Evolutionary conservation across 2,888 invertebrate genomes (phyloP).

Genomic region (Nebria brevicollis): DNA sequence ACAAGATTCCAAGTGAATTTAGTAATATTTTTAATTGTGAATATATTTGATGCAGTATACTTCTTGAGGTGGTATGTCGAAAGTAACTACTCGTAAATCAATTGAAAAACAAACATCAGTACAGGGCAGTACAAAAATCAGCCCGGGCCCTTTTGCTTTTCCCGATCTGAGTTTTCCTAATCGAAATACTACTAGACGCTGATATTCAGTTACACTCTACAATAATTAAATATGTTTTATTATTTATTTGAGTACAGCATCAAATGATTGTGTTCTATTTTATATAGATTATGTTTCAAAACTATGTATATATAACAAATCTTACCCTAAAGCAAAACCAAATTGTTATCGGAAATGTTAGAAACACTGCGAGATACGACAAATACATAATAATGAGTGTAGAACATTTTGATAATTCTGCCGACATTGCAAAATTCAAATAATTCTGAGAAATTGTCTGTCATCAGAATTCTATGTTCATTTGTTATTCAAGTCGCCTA

Average conservation of each 20-base stretch:
- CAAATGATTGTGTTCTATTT: too few species aligned
- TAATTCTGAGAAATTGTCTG: background rate
- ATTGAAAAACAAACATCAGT: slow-evolving; percentile 19
- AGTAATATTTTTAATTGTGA: too few species aligned
- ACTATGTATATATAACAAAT: background rate
- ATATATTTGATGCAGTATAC: background rate
- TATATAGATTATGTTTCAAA: too few species aligned
- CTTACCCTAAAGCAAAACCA: slow-evolving; percentile 21
- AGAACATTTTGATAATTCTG: background rate
- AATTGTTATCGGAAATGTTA: slow-evolving; percentile 4
- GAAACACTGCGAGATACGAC: background rate
- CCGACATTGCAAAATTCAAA: background rate
- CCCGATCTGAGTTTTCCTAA: slow-evolving; percentile 19
- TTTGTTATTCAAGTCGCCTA: background rate
- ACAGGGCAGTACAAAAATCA: slow-evolving; percentile 30
- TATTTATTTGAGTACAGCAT: background rate
- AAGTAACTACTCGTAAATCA: slow-evolving; percentile 29
- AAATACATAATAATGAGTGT: background rate
- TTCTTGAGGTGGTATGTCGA: slow-evolving; percentile 31
- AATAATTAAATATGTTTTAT: slow-evolving; percentile 6
- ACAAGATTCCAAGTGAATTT: slow-evolving; percentile 49
- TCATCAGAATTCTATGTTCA: background rate
- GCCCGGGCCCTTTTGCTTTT: slow-evolving; percentile 24
- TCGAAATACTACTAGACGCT: slow-evolving; percentile 28
- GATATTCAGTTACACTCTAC: slow-evolving; percentile 17